Percentiles rank a stretch among this genome's conserved stretches.
phyloP scores from a whole-genome alignment of 2,797 vertebrate genomes.

The Falco columbarius region DNA sequence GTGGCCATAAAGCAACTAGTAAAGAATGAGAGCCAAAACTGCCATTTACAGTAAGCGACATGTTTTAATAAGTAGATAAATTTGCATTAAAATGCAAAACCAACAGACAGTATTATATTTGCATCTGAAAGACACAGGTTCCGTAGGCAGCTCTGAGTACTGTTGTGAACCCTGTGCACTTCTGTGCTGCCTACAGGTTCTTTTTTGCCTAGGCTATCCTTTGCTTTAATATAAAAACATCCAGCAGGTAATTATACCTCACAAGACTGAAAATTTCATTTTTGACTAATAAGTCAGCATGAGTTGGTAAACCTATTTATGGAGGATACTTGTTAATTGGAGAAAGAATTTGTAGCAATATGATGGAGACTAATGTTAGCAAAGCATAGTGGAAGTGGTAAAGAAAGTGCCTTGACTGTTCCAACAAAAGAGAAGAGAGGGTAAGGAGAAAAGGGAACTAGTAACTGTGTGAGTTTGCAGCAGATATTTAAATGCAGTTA shows the following conservation, averaged over 20 bases:
- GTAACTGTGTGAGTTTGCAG: not conserved
- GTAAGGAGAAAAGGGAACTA: constrained; percentile 7
- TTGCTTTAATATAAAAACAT: not conserved
- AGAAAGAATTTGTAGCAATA: not conserved
- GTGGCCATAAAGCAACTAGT: not conserved
- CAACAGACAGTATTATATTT: constrained; percentile 31
- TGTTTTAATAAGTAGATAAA: constrained; percentile 2
- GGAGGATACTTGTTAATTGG: not conserved
- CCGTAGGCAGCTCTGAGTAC: not conserved
- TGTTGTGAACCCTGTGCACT: not conserved
- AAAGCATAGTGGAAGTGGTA: not conserved
- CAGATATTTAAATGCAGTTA: not conserved
- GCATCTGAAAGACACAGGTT: not conserved
- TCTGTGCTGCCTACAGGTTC: not conserved
- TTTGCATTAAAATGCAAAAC: constrained; percentile 17
- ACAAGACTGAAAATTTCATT: not conserved
- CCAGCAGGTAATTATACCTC: not conserved
- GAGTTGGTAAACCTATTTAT: not conserved
- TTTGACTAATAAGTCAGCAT: not conserved
- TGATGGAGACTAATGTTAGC: not conserved
- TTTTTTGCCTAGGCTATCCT: not conserved
- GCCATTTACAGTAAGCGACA: not conserved
- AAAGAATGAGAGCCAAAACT: not conserved
- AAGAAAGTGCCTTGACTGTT: constrained; percentile 70
- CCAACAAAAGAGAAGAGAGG: constrained; percentile 24